Conservation (phyloP, 2,888 invertebrate species). For the Dryadula phaetusa region DNA sequence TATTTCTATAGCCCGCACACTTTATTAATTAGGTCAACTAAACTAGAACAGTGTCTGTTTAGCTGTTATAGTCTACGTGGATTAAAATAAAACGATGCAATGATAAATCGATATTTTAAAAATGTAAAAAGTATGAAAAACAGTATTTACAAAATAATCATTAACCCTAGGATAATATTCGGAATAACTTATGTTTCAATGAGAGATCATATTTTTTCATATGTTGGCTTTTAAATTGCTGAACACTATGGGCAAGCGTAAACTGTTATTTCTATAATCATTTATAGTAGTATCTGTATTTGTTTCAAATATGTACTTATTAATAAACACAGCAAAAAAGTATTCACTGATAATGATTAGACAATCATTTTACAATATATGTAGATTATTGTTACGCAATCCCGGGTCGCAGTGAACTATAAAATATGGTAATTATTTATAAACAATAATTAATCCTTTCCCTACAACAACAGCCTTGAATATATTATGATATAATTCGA, state of each 20-base stretch:
- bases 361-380: too few relatives aligned
- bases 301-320: too few relatives aligned
- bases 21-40: constrained; percentile 24
- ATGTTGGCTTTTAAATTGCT: too few relatives aligned
- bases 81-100: background rate
- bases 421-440: constrained; percentile 6
- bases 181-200: background rate
- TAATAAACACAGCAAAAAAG: too few relatives aligned
- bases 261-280: too few relatives aligned
- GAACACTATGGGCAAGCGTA: too few relatives aligned
- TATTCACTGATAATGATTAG: too few relatives aligned
- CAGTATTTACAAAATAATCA: too few relatives aligned
- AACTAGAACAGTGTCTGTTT: constrained; percentile 27
- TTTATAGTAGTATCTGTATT: too few relatives aligned
- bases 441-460: constrained; percentile 19
- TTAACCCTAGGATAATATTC: background rate
- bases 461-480: constrained; percentile 11
- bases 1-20: constrained; percentile 4
- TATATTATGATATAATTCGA: constrained; percentile 11
- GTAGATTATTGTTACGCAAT: background rate
- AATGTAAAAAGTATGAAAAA: background rate
- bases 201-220: background rate
- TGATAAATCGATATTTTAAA: background rate
- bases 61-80: background rate
- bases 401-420: background rate